Evolutionary conservation across 2,888 invertebrate genomes (phyloP).

Genomic region (Ellobium chinense): DNA sequence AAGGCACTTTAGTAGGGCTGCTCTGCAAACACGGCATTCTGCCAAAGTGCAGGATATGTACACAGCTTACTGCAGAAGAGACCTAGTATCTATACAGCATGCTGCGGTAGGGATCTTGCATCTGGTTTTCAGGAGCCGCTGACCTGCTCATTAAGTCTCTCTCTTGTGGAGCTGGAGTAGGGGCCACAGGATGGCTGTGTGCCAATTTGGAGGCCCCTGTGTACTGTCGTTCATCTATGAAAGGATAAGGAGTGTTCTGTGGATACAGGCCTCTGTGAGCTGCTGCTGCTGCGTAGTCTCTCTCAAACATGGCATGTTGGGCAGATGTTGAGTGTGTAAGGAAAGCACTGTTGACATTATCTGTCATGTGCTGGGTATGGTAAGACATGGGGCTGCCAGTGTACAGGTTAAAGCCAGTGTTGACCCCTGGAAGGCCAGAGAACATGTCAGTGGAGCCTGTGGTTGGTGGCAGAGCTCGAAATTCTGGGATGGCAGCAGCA

Average conservation of each 20-base stretch:
- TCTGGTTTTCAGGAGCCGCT: slow-evolving; percentile 65
- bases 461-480: slow-evolving; percentile 71
- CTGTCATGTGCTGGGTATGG: slow-evolving; percentile 69
- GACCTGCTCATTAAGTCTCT: slow-evolving; percentile 70
- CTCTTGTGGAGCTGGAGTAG: slow-evolving; percentile 59
- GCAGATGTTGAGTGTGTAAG: slow-evolving; percentile 64
- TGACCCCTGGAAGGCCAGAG: slow-evolving; percentile 64
- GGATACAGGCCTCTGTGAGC: slow-evolving; percentile 70
- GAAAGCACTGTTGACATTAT: slow-evolving; percentile 72
- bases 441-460: slow-evolving; percentile 71
- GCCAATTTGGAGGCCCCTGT: slow-evolving; percentile 64
- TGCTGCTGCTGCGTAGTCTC: slow-evolving; percentile 61
- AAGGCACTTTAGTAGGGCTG: too few relatives aligned
- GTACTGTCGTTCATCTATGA: slow-evolving; percentile 76
- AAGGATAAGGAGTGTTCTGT: slow-evolving; percentile 73
- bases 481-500: slow-evolving; percentile 68
- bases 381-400: slow-evolving; percentile 74
- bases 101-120: slow-evolving; percentile 76
- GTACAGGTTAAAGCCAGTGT: slow-evolving; percentile 73
- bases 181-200: slow-evolving; percentile 54
- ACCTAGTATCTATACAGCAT: slow-evolving; percentile 69
- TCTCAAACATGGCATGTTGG: slow-evolving; percentile 71
- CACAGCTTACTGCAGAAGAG: background rate
- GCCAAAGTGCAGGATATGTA: background rate
- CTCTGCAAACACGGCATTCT: too few relatives aligned